Base-by-base conservation (phyloP, 2,888 invertebrate species). In the Netelia virgata region DNA sequence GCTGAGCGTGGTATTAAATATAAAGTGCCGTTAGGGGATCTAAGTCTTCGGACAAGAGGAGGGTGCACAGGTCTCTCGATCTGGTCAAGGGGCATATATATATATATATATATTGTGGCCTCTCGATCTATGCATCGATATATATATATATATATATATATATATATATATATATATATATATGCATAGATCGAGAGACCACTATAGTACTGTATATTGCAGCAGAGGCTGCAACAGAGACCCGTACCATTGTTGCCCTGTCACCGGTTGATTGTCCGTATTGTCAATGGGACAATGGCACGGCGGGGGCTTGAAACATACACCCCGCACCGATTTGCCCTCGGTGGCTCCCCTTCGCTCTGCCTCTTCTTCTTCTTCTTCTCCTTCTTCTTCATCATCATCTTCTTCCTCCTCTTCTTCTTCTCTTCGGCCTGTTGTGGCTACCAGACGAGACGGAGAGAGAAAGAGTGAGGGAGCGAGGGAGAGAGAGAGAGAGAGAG, bases 241-340 rank as follows among this genome's bases (percentile, higher is more conserved):
- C 75, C 86, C 73, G 82, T 81, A 86, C 73, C 86, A 91, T 90
- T 90, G 88, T 90, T 83, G 85, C 80, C 88, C 90, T 90, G 91
- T 91, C 91, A 90, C 89, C 89, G 89, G 88, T 90, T 88, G 90
- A 91, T 91, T 91, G 91, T 91, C 86, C 85, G 86, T 88, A 91
- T 91, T 91, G 90, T 91, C 87, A 87, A 73, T 53, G 76, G 82
- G 74, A 91, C 89, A 91, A 91, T 90, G 83, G 84, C 89, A 73
- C 91, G 81, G 83, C 89, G 86, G 91, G 91, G 82, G 89, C 86
- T 88, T 91, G 91, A 91, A 91, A 91, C 87, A 88, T 90, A 91
- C 90, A 91, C 91, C 89, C 89, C 84, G 86, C 86, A 77, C 28
- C 77, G 81, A 82, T 82, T 82, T 63, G 69, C 68, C 76, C 82